Percentiles rank a stretch among this genome's conserved stretches.
Conservation (phyloP, 2,797 vertebrate species). For the Neosilurus hyrtlii region DNA sequence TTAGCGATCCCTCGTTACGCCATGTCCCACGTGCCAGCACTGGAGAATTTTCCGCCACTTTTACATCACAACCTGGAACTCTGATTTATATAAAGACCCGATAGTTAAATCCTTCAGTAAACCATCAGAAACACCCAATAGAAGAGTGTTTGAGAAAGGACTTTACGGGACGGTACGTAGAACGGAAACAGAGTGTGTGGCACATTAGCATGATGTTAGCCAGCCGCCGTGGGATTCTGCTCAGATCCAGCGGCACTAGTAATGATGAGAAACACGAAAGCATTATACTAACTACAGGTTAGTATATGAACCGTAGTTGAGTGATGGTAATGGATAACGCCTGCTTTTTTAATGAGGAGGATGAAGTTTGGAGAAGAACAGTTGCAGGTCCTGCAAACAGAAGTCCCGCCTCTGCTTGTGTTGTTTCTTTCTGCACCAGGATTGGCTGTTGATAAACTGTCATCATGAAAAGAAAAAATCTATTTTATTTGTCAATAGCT, state of each 20-base stretch:
- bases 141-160: background rate
- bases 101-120: slow-evolving; percentile 4
- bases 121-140: background rate
- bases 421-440: background rate
- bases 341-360: background rate
- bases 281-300: background rate
- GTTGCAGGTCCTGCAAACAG: background rate
- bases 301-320: background rate
- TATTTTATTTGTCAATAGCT: too few relatives aligned
- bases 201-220: background rate
- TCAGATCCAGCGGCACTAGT: background rate
- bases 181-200: background rate
- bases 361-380: background rate
- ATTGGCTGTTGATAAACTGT: background rate
- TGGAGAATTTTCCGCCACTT: slow-evolving; percentile 17
- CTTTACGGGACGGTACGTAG: background rate
- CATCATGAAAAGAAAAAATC: too few relatives aligned
- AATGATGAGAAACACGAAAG: background rate
- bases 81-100: slow-evolving; percentile 9
- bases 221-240: background rate
- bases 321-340: background rate
- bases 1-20: slow-evolving; percentile 43
- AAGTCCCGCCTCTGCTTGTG: background rate
- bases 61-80: slow-evolving; percentile 11
- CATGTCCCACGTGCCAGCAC: slow-evolving; percentile 15